Conservation (phyloP, 2,888 invertebrate species). For the Linyphia triangularis region DNA sequence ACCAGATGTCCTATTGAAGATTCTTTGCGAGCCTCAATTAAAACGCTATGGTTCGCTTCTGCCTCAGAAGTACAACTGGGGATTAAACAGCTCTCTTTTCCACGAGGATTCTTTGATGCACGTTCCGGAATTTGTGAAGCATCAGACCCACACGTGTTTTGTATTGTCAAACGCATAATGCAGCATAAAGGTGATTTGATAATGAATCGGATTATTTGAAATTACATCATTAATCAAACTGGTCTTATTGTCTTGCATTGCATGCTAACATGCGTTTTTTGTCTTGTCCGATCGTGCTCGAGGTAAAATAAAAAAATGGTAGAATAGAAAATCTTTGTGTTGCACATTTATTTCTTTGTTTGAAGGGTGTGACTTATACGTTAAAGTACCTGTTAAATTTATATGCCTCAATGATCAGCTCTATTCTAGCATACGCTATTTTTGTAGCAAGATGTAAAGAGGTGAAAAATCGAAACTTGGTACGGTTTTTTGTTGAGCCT, state of each 20-base stretch:
- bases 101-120: neutral
- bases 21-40: conserved; percentile 37
- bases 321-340: conserved; percentile 6
- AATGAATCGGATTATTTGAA: conserved; percentile 54
- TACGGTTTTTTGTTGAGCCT: too few relatives aligned
- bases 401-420: neutral
- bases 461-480: too few relatives aligned
- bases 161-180: conserved; percentile 43
- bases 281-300: neutral
- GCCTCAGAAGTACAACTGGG: neutral
- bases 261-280: conserved; percentile 39
- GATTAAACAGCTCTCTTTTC: conserved; percentile 18
- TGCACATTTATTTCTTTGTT: neutral
- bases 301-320: conserved; percentile 12
- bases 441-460: neutral
- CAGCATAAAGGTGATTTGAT: conserved; percentile 35
- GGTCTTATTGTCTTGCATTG: conserved; percentile 17
- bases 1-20: conserved; percentile 14
- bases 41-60: conserved; percentile 50
- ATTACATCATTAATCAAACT: conserved; percentile 47
- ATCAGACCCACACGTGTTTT: conserved; percentile 51
- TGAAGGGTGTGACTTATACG: conserved; percentile 27
- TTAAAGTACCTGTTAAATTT: neutral
- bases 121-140: conserved; percentile 15
- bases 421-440: neutral